Evolutionary conservation across 1,140 invertebrate genomes (phyloP), one percentile per base, ranked within the genome.

Genomic region (Lethrus apterus): DNA sequence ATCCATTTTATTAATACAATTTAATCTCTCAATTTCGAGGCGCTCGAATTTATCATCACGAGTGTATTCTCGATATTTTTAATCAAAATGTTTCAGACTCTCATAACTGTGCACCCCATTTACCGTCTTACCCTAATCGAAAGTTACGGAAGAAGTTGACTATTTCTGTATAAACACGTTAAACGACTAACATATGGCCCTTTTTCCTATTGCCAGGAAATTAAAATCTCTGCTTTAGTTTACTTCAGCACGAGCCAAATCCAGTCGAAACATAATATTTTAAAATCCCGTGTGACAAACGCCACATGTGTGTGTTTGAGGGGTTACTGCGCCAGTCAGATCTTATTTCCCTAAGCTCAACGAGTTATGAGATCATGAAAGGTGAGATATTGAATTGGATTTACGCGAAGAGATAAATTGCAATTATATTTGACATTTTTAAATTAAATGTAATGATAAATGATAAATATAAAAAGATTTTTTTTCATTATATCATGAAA

Each of bases 231-330:
- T 24, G 32, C 11, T 17, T 49, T 35, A 17, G 32, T 20, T 36
- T 36, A 30, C 24, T 42, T 21, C 15, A 41, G 47, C 47, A 49
- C 47, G 47, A 49, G 41, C 31, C 26, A 36, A 49, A 44, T 44
- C 26, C 38, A 48, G 46, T 31, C 38, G 46, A 48, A 48, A 48
- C 38, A 36, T 48, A 48, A 48, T 48, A 48, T 34, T 34, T 34
- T 34, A 34, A 34, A 34, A 14, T 17, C 14, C 13, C 19, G 32
- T 34, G 11, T 34, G 32, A 10, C 13, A 34, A 13, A 34, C 13
- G 32, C 32, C 32, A 34, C 32, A 34, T 34, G 32, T 34, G 32
- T 17, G 32, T 3, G 32, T 14, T n/a, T n/a, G n/a, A n/a, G n/a
- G n/a, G n/a, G n/a, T n/a, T n/a, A n/a, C n/a, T n/a, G n/a, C n/a